Evolutionary conservation across 2,888 invertebrate genomes (phyloP), one percentile per base, ranked within the genome.

Genomic region (Ochropleura plecta): DNA sequence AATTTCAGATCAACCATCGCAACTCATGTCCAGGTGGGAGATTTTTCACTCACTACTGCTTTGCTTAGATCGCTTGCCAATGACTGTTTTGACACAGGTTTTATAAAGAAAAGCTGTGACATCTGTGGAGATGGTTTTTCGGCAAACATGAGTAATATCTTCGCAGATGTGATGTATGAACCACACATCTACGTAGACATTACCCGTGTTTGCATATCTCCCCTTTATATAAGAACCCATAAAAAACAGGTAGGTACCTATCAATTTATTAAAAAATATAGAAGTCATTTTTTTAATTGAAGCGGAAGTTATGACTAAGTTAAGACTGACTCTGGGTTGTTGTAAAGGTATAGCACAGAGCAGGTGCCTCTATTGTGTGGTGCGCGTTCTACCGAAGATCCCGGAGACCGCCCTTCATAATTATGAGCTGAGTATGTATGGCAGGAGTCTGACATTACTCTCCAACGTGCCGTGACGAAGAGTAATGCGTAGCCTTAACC

Each of bases 311-410:
- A 53, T 42, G 40, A 14, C 44, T 42, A n/a, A n/a, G 8, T n/a
- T n/a, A 5, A 49, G 30, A 12, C 30, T 18, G 49, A 2, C 81
- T 8, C 12, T 7, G 5, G 55, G 40, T 44, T 12, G 20, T 63
- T n/a, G n/a, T 49, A 55, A 70, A 63, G 49, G 49, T 76, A 73
- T 48, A 51, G 49, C 63, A 76, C 55, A 30, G 12, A 46, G 12
- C 82, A 63, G 76, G 55, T 76, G 18, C 49, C 8, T 16, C 55
- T 49, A 76, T 77, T 76, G 82, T 77, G 14, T 46, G 2, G 64
- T 63, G 77, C 46, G 76, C 82, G 49, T 51, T 77, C 82, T 76
- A 77, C 57, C 82, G 77, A 30, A 77, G 77, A 77, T 76, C 82
- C 77, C 42, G 77, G 55, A 62, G 16, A 16, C 18, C 12, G 16